phyloP scores from a whole-genome alignment of 2,888 invertebrate species.

The Drosophila macrospina region DNA sequence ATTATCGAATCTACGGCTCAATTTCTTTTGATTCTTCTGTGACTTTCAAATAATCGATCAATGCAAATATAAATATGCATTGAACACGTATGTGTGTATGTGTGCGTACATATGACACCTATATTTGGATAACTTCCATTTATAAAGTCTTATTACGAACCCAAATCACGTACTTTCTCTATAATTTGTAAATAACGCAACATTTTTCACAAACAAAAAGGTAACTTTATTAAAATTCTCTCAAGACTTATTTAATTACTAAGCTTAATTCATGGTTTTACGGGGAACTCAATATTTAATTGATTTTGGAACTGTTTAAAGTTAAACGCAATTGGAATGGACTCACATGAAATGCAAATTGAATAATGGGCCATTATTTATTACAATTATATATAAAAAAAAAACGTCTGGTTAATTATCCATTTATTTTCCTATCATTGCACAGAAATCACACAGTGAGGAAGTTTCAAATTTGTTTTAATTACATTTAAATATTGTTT shows the following conservation, averaged over 20 bases:
- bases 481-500: constrained; percentile 8
- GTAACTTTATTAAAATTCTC: constrained; percentile 4
- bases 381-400: constrained; percentile 4
- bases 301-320: constrained; percentile 13
- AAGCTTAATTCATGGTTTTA: not conserved
- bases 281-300: not conserved
- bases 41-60: not conserved
- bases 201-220: constrained; percentile 3
- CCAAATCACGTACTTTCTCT: constrained; percentile 23
- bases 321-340: not conserved
- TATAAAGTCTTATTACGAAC: constrained; percentile 7
- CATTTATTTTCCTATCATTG: constrained; percentile 12
- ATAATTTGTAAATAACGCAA: constrained; percentile 9
- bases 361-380: constrained; percentile 3
- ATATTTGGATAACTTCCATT: constrained; percentile 9
- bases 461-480: constrained; percentile 12
- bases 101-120: constrained; percentile 3
- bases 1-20: not conserved
- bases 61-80: not conserved
- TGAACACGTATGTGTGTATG: not conserved
- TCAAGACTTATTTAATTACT: not conserved
- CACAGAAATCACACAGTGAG: constrained; percentile 14
- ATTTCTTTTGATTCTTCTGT: constrained; percentile 1
- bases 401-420: constrained; percentile 8
- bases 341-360: constrained; percentile 2